Base-by-base conservation (phyloP, 2,888 invertebrate species). In the Corbicula japonica region DNA sequence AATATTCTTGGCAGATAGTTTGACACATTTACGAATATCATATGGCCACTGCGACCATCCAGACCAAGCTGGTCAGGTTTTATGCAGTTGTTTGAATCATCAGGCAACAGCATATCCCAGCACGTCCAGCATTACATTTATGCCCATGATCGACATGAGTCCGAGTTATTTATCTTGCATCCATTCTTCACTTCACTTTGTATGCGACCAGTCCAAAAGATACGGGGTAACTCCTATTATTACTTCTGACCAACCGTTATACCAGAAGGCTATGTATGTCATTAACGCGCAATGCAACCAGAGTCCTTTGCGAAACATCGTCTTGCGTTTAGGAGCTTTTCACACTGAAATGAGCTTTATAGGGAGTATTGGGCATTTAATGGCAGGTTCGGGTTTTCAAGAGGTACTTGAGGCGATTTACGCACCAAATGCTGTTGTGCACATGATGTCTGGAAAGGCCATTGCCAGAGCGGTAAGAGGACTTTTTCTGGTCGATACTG, bases 401-500 rank as follows among this genome's bases (percentile, higher is more conserved):
- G 86, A 86, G 54, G 61, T 84, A 10, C 50, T 87, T 23, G 79
- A 71, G 54, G 63, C 56, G 34, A 75, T 85, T 28, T 86, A 83
- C 80, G 84, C 86, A 21, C 34, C 73, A 35, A 80, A 85, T 65
- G 76, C 85, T 18, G 80, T 87, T n/a, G 52, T 66, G 38, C 76
- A 83, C 26, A 86, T 87, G 75, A 34, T 87, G 46, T 69, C 46
- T 60, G 81, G 85, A 18, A 87, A 87, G 58, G 76, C 80, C 32
- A 62, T 78, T 26, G 63, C 83, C 28, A 46, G 82, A 68, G 80
- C 83, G 28, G 30, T 86, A 12, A 50, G 86, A 63, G 83, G 84
- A 41, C 86, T 83, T 58, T 34, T 78, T n/a, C 38, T 86, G 21
- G 70, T 79, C 12, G 80, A 80, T 48, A 30, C 71, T 12, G 75